Percentiles rank a stretch among this genome's conserved stretches.
These are phyloP conservation scores for Bathynomus jamesi DNA, from an alignment of 1,140 invertebrate genomes.

Conservation along the genomic window DNA sequence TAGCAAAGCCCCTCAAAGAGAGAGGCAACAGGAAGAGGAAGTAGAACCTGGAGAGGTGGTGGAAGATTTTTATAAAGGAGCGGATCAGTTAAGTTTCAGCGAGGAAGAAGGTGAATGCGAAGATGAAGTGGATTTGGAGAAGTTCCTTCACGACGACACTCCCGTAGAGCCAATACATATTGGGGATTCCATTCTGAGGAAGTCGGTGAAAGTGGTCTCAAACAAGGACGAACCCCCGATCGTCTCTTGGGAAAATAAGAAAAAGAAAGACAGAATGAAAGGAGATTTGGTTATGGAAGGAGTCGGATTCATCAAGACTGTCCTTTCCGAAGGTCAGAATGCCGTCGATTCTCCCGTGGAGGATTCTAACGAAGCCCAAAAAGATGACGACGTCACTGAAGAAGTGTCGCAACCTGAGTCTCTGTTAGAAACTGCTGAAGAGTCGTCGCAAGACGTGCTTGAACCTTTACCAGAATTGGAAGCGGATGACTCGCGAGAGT, in stretches of 20 bases:
- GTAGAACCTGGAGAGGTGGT: not conserved
- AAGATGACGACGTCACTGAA: not conserved
- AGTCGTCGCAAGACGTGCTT: not conserved
- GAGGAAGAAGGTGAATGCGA: slow-evolving; percentile 20
- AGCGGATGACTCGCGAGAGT: slow-evolving; percentile 14
- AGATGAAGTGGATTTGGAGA: slow-evolving; percentile 5
- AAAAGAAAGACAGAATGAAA: slow-evolving; percentile 24
- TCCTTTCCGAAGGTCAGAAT: slow-evolving; percentile 7
- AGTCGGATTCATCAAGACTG: slow-evolving; percentile 7
- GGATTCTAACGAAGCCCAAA: not conserved
- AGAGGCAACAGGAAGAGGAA: too few relatives aligned
- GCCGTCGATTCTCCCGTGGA: not conserved
- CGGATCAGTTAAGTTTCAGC: slow-evolving; percentile 16
- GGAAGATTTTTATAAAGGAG: slow-evolving; percentile 17
- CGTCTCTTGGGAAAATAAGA: slow-evolving; percentile 7
- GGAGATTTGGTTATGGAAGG: slow-evolving; percentile 17
- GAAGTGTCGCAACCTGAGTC: not conserved
- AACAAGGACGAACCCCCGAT: slow-evolving; percentile 16
- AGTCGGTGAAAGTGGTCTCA: not conserved
- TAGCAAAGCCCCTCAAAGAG: too few relatives aligned
- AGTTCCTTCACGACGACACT: slow-evolving; percentile 4
- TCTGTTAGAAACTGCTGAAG: not conserved
- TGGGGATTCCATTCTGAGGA: slow-evolving; percentile 17
- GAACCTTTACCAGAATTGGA: slow-evolving; percentile 7
- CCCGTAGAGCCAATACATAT: slow-evolving; percentile 11